A percentile compares a stretch with the other conserved stretches of the same genome.
These are phyloP conservation scores for Lanius collurio DNA, from an alignment of 2,113 vertebrate species.

Conservation along the genomic window DNA sequence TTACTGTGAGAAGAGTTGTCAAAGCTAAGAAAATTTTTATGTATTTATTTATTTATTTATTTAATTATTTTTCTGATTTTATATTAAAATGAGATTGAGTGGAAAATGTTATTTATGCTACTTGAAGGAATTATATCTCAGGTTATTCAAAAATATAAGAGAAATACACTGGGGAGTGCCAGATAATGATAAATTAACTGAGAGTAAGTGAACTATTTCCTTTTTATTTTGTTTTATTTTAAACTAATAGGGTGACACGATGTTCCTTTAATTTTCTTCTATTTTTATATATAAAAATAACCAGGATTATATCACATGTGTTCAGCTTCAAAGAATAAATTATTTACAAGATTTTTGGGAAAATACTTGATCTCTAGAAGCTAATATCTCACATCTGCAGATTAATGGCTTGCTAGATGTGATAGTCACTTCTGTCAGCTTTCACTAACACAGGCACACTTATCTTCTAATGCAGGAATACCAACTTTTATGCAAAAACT, in stretches of 20 bases:
- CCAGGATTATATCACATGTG: not conserved
- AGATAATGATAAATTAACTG: not conserved
- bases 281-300: not conserved
- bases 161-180: not conserved
- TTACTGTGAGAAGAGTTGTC: not conserved
- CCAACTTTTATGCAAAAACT: not conserved
- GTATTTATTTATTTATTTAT: not conserved
- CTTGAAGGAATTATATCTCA: not conserved
- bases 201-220: not conserved
- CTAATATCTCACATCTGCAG: not conserved
- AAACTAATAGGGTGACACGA: not conserved
- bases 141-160: not conserved
- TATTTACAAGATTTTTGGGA: not conserved
- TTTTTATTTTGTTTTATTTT: not conserved
- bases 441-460: not conserved
- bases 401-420: not conserved
- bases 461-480: not conserved
- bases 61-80: not conserved
- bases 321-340: not conserved
- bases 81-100: not conserved
- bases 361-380: not conserved
- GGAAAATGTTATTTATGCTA: not conserved
- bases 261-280: not conserved
- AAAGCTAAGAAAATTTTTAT: not conserved
- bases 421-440: not conserved